Evolutionary conservation across 30 jellyfish, hydroid and myxozoan species (phyloP).

Genomic region (Turritopsis dohrnii): DNA sequence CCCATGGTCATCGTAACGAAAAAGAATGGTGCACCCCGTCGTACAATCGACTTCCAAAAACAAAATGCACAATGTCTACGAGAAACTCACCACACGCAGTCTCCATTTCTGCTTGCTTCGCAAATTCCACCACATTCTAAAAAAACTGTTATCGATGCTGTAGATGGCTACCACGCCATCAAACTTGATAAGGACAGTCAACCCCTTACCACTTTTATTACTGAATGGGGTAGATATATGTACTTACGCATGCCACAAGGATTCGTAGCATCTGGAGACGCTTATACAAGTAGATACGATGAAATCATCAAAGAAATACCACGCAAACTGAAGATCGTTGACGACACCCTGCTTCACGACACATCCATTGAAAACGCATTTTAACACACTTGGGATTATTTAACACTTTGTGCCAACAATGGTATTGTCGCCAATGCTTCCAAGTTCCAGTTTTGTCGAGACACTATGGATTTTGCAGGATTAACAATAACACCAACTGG

Average conservation of each 20-base stretch:
- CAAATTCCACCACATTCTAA: background rate
- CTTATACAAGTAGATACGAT: background rate
- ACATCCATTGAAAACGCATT: too few species aligned
- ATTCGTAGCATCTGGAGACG: background rate
- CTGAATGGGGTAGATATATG: background rate
- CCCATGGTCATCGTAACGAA: background rate
- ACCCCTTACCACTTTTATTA: background rate
- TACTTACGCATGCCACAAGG: background rate
- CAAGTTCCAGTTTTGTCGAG: background rate
- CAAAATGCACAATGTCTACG: background rate
- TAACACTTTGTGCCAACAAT: background rate
- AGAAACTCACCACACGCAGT: background rate
- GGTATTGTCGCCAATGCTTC: background rate
- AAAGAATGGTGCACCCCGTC: background rate
- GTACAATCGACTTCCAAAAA: background rate
- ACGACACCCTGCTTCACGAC: background rate
- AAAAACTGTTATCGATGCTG: background rate
- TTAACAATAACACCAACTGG: background rate
- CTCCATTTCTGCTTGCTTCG: background rate
- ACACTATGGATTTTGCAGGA: background rate
- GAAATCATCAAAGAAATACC: background rate
- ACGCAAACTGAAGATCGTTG: background rate
- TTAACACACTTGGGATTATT: background rate
- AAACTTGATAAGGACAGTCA: background rate
- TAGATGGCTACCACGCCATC: background rate